Conservation (phyloP, 2,888 invertebrate genomes). For the Bembecia ichneumoniformis region DNA sequence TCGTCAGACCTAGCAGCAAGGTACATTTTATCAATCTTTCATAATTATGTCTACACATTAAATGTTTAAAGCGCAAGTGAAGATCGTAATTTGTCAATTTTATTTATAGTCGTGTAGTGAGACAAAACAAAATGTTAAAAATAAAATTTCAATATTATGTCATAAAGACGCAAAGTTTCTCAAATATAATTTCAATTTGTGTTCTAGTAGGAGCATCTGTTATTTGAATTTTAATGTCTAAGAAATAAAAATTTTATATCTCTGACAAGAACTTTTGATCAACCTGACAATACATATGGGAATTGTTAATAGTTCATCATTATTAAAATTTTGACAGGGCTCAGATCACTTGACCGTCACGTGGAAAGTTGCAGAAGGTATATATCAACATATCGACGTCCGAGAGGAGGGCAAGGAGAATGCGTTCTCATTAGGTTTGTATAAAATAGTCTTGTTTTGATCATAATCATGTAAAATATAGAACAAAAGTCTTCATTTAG, state of each 20-base stretch:
- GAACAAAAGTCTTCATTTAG: not conserved
- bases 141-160: not conserved
- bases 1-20: slow-evolving; percentile 97
- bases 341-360: slow-evolving; percentile 96
- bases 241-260: too few species aligned
- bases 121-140: not conserved
- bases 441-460: not conserved
- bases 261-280: too few species aligned
- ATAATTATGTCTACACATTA: not conserved
- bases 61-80: not conserved
- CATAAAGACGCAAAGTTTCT: too few species aligned
- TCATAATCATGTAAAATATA: not conserved
- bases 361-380: slow-evolving; percentile 96
- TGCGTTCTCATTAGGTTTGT: slow-evolving; percentile 91
- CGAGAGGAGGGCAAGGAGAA: slow-evolving; percentile 97
- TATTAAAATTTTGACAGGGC: slow-evolving; percentile 63
- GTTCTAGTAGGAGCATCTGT: too few species aligned
- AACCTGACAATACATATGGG: too few species aligned
- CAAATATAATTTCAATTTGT: too few species aligned
- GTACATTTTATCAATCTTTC: slow-evolving; percentile 31
- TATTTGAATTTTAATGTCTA: too few species aligned
- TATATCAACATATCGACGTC: slow-evolving; percentile 97
- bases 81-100: not conserved
- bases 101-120: not conserved
- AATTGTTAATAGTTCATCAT: too few species aligned